A percentile compares a stretch with the other conserved stretches of the same genome.
Conservation (phyloP, 2,888 invertebrate species). For the Ennomos fuscantarius region DNA sequence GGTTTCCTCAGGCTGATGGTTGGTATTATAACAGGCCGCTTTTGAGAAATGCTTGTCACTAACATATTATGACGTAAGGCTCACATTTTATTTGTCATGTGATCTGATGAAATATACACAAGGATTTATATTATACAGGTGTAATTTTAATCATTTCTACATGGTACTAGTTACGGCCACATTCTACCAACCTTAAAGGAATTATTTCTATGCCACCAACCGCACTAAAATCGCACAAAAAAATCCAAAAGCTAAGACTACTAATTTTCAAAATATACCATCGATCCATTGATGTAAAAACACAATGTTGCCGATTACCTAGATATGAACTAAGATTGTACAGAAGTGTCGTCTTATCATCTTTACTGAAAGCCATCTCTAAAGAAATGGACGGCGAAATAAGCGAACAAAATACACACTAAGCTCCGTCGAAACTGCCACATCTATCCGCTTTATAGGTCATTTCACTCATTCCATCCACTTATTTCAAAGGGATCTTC, state of each 20-base stretch:
- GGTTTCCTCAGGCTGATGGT: slow-evolving; percentile 5
- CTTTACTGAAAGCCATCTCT: slow-evolving; percentile 30
- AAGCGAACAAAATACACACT: slow-evolving; percentile 58
- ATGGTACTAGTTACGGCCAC: too few species aligned
- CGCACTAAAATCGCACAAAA: too few species aligned
- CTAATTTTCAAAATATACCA: neutral
- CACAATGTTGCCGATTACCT: slow-evolving; percentile 20
- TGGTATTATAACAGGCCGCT: neutral
- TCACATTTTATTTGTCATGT: neutral
- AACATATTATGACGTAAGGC: neutral
- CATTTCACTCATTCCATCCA: slow-evolving; percentile 80
- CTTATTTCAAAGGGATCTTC: slow-evolving; percentile 78
- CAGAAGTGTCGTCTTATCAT: slow-evolving; percentile 24
- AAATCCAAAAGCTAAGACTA: too few species aligned
- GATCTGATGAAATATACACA: too few species aligned
- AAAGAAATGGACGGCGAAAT: slow-evolving; percentile 40
- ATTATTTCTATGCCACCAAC: too few species aligned
- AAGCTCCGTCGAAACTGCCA: slow-evolving; percentile 65
- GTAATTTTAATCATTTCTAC: too few species aligned
- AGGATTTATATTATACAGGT: too few species aligned
- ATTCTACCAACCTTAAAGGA: too few species aligned
- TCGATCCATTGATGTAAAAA: neutral
- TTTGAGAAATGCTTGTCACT: neutral
- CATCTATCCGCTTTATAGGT: slow-evolving; percentile 77
- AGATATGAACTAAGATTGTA: slow-evolving; percentile 17